phyloP scores from a whole-genome alignment of 2,113 vertebrate species.

The Barbus barbus region DNA sequence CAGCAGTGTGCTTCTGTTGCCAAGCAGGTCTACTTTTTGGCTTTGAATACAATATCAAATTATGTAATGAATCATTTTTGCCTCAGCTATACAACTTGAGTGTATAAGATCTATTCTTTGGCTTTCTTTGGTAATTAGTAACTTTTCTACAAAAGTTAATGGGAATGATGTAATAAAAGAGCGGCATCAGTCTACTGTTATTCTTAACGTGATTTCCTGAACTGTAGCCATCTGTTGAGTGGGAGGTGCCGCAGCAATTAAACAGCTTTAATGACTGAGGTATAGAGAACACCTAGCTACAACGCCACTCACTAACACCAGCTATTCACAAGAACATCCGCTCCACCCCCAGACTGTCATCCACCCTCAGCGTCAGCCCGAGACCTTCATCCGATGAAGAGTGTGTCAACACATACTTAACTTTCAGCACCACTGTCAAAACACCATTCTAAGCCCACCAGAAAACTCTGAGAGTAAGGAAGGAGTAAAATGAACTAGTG shows the following conservation, averaged over 20 bases:
- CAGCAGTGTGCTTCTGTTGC: neutral
- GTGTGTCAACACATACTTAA: neutral
- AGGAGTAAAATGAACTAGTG: neutral
- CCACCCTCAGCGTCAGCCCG: neutral
- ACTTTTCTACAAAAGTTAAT: slow-evolving; percentile 11
- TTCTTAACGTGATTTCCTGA: slow-evolving; percentile 37
- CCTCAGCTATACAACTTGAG: neutral
- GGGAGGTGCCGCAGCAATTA: slow-evolving; percentile 21
- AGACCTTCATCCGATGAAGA: slow-evolving; percentile 12
- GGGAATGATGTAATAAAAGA: neutral
- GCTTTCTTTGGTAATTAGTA: neutral
- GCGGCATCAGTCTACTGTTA: neutral
- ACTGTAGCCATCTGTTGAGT: slow-evolving; percentile 52
- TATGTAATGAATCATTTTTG: neutral
- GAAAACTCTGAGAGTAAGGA: neutral
- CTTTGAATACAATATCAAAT: neutral
- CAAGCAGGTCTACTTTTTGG: neutral
- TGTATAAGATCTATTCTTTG: neutral
- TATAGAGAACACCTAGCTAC: neutral
- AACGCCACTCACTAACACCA: slow-evolving; percentile 11
- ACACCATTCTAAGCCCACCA: neutral
- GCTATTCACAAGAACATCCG: neutral
- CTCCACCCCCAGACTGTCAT: neutral
- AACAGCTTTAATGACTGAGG: slow-evolving; percentile 26
- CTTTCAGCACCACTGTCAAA: slow-evolving; percentile 18